Base-by-base conservation (phyloP, 1,140 invertebrate genomes). In the Trachymyrmex cornetzi region DNA sequence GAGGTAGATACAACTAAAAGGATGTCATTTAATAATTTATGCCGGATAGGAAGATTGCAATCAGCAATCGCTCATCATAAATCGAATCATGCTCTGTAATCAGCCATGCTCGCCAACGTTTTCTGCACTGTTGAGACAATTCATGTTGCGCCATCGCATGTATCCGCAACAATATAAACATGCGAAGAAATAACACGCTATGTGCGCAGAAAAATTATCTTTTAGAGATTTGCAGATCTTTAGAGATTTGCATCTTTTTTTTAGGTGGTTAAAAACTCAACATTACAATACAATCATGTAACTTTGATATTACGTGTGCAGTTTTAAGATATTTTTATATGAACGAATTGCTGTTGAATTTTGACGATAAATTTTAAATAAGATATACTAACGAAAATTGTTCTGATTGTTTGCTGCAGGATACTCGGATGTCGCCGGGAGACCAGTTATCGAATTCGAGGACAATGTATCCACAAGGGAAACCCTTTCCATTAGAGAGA, bases 391-490 rank as follows among this genome's bases (percentile, higher is more conserved):
- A 53, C 11, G 22, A 59, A 30, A 19, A 64, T 63, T 69, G 57
- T 77, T 50, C 63, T 50, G 6, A 64, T 90, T 38, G 87, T 86
- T 57, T 93, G 87, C 88, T 91, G 3, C 92, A 95, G 94, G 94
- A 44, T 93, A 93, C 90, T 90, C 87, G 14, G 94, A 95, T 77
- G 75, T 89, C 12, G 85, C 87, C 12, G 93, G 93, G 69, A 93
- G 94, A 85, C 92, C 93, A 77, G 91, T 95, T 27, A 85, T 95
- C 66, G 94, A 95, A 81, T 95, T 94, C 88, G 93, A 93, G 77
- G 93, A 93, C 79, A 88, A 93, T 22, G 89, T 91, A 22, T 85
- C 90, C 72, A 91, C 88, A 64, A 92, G 92, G 66, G 92, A 94
- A 57, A 87, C 90, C 27, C 88, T 95, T 16, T 93, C 93, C n/a